These are phyloP conservation scores for Bubo scandiacus DNA, from an alignment of 2,113 vertebrate genomes.

Conservation along the genomic window DNA sequence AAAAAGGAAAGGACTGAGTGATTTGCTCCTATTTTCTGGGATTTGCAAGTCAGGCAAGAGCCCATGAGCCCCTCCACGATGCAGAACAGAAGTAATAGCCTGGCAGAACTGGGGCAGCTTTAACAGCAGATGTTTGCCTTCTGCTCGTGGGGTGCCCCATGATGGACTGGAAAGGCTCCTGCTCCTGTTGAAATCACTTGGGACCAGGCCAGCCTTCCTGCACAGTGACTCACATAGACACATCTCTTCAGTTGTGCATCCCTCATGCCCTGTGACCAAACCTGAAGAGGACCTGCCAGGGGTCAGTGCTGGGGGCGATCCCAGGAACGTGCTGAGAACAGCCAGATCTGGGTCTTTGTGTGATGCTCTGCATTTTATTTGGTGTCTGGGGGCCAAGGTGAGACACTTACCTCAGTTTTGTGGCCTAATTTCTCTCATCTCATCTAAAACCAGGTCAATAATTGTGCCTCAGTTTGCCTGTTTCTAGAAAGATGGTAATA, in stretches of 20 bases:
- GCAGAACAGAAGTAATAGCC: neutral
- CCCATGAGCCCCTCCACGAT: neutral
- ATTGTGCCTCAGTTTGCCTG: slow-evolving; percentile 11
- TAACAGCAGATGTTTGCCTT: neutral
- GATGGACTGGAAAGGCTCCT: neutral
- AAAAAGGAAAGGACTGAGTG: neutral
- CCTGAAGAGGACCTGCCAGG: neutral
- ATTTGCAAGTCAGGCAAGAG: neutral
- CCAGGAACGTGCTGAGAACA: neutral
- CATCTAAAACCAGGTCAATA: slow-evolving; percentile 41
- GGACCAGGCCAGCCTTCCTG: neutral
- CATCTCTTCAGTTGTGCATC: neutral
- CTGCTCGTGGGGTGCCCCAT: neutral
- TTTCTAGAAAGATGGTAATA: slow-evolving; percentile 34
- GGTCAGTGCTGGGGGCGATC: neutral
- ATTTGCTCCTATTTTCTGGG: neutral
- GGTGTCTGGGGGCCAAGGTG: neutral
- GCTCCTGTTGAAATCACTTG: neutral
- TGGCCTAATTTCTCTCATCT: slow-evolving; percentile 9
- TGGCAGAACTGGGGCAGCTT: neutral
- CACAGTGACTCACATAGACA: neutral
- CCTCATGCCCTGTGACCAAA: neutral
- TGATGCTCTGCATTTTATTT: neutral
- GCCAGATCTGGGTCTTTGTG: neutral
- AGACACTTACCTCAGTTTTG: neutral